Conservation (phyloP, 2,797 vertebrate species). For the Gymnothorax javanicus region DNA sequence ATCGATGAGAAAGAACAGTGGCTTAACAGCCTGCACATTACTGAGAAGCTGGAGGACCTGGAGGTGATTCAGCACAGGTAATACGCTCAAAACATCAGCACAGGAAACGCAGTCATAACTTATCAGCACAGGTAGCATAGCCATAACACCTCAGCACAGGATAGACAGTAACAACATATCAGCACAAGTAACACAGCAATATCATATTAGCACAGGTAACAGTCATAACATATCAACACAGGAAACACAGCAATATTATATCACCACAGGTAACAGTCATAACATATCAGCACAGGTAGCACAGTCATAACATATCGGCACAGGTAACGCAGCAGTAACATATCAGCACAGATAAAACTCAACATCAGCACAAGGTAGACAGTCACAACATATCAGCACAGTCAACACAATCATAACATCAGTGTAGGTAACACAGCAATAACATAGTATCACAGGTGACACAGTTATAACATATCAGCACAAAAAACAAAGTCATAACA, state of each 20-base stretch:
- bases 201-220: too few species aligned
- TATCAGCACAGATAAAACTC: too few species aligned
- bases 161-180: too few species aligned
- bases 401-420: background rate
- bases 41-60: slow-evolving; percentile 85
- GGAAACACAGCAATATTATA: too few species aligned
- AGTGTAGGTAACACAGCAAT: background rate
- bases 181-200: background rate
- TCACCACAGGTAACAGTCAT: background rate
- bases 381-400: background rate
- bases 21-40: slow-evolving; percentile 89
- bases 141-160: background rate
- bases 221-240: too few species aligned
- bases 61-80: slow-evolving; percentile 89
- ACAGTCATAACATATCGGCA: background rate
- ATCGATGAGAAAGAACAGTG: slow-evolving; percentile 97
- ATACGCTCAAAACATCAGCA: slow-evolving; percentile 32
- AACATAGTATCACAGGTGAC: too few species aligned
- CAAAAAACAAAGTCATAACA: too few species aligned
- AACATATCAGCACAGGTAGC: background rate
- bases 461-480: too few species aligned
- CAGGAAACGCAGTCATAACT: background rate
- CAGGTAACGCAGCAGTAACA: too few species aligned
- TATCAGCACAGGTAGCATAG: background rate
- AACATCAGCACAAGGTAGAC: too few species aligned